A percentile compares a stretch with the other conserved stretches of the same genome.
phyloP scores from a whole-genome alignment of 1,140 invertebrate genomes.

The Microvelia longipes region DNA sequence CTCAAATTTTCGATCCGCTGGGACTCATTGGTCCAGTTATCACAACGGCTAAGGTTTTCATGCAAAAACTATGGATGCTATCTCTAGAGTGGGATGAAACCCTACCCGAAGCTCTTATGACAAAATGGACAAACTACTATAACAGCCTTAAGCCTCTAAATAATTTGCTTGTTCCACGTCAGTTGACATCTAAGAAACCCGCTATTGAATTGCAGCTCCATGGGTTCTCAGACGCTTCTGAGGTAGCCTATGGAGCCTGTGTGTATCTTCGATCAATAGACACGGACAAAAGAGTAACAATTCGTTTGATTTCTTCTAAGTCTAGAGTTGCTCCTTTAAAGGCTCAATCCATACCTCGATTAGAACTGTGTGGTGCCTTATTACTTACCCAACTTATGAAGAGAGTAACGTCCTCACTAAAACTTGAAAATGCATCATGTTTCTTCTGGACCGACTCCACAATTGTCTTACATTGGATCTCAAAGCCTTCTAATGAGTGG shows the following conservation, averaged over 20 bases:
- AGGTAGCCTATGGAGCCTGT: slow-evolving; percentile 21
- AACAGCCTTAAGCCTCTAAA: not conserved
- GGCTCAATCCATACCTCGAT: slow-evolving; percentile 28
- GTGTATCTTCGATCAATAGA: slow-evolving; percentile 16
- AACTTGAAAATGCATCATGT: not conserved
- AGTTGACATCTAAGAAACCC: not conserved
- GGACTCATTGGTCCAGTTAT: not conserved
- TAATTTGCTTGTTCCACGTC: not conserved
- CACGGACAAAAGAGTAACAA: not conserved
- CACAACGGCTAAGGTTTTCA: not conserved
- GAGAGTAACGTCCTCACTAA: not conserved
- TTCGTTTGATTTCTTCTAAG: too few relatives aligned
- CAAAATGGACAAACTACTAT: not conserved
- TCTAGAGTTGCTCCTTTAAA: too few relatives aligned
- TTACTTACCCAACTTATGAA: slow-evolving; percentile 14
- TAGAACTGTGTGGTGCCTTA: slow-evolving; percentile 28
- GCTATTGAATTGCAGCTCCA: slow-evolving; percentile 17
- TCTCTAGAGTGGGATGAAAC: not conserved
- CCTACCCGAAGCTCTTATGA: slow-evolving; percentile 12
- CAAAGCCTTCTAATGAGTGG: slow-evolving; percentile 14
- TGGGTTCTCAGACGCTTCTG: slow-evolving; percentile 25
- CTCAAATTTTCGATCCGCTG: slow-evolving; percentile 4
- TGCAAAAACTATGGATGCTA: not conserved
- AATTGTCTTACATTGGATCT: slow-evolving; percentile 23
- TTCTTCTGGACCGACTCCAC: slow-evolving; percentile 26